Conservation (phyloP, 2,797 vertebrate species). For the Perodicticus potto region DNA sequence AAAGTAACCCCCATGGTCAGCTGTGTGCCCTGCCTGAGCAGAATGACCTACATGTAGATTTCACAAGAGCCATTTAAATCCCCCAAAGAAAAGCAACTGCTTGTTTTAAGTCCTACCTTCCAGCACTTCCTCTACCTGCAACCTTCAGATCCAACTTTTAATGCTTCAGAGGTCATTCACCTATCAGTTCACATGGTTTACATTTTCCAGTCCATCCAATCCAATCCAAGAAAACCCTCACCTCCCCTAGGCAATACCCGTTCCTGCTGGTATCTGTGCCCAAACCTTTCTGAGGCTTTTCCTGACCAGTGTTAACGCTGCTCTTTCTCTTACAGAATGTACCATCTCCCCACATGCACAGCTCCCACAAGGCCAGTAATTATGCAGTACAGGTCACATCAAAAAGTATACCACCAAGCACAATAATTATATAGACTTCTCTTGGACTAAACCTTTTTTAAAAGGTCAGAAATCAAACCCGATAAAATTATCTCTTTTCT, state of each 20-base stretch:
- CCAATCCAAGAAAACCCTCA: not conserved
- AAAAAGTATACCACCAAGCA: not conserved
- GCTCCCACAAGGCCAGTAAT: not conserved
- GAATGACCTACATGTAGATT: not conserved
- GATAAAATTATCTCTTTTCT: slow-evolving; percentile 13
- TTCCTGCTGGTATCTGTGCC: not conserved
- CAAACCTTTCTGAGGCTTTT: not conserved
- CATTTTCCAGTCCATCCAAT: not conserved
- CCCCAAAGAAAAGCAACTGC: not conserved
- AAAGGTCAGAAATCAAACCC: slow-evolving; percentile 57
- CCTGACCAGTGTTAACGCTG: not conserved
- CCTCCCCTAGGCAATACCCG: not conserved
- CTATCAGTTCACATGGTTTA: not conserved
- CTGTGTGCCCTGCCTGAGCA: not conserved
- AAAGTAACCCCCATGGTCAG: not conserved
- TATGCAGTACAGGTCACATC: not conserved
- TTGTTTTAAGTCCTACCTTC: not conserved
- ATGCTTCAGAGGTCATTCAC: not conserved
- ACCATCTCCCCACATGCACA: not conserved
- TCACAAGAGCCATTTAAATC: not conserved
- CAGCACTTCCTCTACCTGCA: not conserved
- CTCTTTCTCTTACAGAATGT: not conserved
- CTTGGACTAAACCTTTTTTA: slow-evolving; percentile 23
- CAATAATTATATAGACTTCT: slow-evolving; percentile 49
- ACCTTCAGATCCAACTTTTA: not conserved